phyloP scores from a whole-genome alignment of 2,113 vertebrate genomes.

The Oxyura jamaicensis region DNA sequence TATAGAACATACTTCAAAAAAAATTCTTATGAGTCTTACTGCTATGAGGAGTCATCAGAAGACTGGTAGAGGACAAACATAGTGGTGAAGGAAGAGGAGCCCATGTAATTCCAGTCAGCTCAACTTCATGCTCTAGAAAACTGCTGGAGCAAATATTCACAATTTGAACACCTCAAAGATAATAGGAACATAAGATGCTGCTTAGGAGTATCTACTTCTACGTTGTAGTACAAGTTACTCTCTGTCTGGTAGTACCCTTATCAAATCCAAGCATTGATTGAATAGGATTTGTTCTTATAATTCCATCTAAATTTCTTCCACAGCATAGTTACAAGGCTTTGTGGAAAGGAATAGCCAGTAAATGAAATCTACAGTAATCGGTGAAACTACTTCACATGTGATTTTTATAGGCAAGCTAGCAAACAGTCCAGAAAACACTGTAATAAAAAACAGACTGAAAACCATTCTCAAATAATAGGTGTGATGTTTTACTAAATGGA shows the following conservation, averaged over 20 bases:
- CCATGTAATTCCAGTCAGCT: not conserved
- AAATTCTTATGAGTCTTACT: not conserved
- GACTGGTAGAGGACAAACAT: not conserved
- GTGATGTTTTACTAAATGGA: not conserved
- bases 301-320: not conserved
- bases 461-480: not conserved
- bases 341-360: not conserved
- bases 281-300: not conserved
- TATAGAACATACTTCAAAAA: not conserved
- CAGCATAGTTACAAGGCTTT: not conserved
- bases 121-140: not conserved
- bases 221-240: not conserved
- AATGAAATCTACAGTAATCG: not conserved
- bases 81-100: not conserved
- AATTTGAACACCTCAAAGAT: not conserved
- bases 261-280: not conserved
- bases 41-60: not conserved
- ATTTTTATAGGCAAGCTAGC: not conserved
- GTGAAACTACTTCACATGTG: not conserved
- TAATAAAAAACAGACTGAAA: not conserved
- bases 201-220: not conserved
- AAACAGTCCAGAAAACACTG: not conserved
- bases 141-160: not conserved
- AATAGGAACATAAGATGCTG: not conserved
- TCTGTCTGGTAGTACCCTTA: not conserved